Evolutionary conservation across 2,797 vertebrate genomes (phyloP).

Genomic region (Pseudomugil gertrudae): DNA sequence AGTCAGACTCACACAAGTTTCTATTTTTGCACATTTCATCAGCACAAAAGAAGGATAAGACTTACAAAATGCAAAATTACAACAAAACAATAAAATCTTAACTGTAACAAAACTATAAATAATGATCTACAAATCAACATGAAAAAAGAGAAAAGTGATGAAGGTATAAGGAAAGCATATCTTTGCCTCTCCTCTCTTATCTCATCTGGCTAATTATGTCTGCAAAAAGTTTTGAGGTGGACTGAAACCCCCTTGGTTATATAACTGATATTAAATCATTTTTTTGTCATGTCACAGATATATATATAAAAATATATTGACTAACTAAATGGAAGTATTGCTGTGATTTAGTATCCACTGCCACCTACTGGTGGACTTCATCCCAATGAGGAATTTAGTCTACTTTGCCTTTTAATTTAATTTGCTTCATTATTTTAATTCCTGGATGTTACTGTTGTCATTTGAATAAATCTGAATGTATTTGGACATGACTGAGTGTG

Average conservation of each 20-base stretch:
- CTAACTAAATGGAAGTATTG: neutral
- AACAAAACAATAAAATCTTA: neutral
- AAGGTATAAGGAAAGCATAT: neutral
- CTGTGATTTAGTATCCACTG: constrained; percentile 20
- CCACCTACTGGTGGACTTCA: constrained; percentile 52
- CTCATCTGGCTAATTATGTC: constrained; percentile 7
- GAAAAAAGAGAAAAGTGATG: too few relatives aligned
- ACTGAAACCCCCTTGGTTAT: neutral
- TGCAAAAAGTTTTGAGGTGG: constrained; percentile 30
- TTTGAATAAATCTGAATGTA: neutral
- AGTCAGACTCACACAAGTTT: constrained; percentile 25
- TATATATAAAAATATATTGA: neutral
- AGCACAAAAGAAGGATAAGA: neutral
- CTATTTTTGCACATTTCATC: constrained; percentile 52
- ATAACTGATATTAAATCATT: neutral
- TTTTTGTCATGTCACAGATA: neutral
- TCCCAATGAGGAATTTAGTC: neutral
- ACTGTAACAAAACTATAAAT: neutral
- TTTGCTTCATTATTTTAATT: too few relatives aligned
- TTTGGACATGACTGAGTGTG: neutral
- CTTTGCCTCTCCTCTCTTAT: neutral
- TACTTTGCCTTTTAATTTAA: neutral
- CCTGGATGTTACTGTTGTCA: neutral
- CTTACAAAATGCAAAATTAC: neutral
- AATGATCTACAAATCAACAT: neutral